Conservation (phyloP, 2,113 vertebrate genomes). For the Phaethon lepturus region DNA sequence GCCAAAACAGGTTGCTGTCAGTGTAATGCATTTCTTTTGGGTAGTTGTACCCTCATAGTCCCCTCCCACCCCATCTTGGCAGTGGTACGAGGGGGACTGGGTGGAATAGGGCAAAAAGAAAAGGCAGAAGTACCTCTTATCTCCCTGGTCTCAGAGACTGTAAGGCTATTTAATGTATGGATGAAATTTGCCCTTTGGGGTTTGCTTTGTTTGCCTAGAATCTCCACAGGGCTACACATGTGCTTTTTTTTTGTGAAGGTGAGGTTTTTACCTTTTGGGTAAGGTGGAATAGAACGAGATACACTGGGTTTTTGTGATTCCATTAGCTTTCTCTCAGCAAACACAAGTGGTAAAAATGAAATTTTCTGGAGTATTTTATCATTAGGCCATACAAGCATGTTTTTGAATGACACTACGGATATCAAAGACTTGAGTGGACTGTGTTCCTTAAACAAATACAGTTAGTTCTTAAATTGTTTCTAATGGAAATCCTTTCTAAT, state of each 20-base stretch:
- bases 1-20: neutral
- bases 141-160: neutral
- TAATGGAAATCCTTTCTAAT: neutral
- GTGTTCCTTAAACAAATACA: neutral
- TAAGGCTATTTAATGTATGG: neutral
- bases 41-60: neutral
- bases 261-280: neutral
- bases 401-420: neutral
- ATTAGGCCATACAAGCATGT: neutral
- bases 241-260: neutral
- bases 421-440: neutral
- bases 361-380: neutral
- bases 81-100: neutral
- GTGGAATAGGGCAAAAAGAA: neutral
- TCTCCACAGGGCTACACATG: neutral
- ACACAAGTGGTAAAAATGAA: neutral
- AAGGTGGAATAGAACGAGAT: neutral
- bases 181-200: neutral
- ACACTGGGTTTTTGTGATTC: neutral
- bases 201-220: neutral
- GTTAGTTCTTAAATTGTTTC: neutral
- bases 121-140: neutral
- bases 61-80: accelerated
- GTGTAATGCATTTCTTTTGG: neutral
- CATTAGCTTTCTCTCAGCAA: neutral